Evolutionary conservation across 30 jellyfish, hydroid and myxozoan species (phyloP).

Genomic region (Hydractinia echinata): DNA sequence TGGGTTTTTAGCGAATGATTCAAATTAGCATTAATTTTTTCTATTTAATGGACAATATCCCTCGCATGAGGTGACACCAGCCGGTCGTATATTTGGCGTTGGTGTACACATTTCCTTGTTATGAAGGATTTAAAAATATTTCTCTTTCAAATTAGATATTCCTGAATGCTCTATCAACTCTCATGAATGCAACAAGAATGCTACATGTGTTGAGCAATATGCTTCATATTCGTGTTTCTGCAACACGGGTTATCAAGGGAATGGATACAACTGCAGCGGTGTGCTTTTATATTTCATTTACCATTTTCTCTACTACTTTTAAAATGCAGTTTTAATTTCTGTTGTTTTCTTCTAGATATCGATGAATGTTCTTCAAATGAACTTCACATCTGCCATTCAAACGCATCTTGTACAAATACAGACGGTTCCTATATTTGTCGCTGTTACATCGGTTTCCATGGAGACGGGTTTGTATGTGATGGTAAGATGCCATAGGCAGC

Average conservation of each 20-base stretch:
- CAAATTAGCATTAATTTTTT: too few species aligned
- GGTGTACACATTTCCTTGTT: background rate
- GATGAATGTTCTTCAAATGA: constrained; percentile 30
- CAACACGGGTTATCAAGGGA: constrained; percentile 50
- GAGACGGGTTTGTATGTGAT: constrained; percentile 56
- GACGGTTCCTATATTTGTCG: constrained; percentile 40
- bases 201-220: constrained; percentile 18
- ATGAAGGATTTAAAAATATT: background rate
- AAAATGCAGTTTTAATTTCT: background rate
- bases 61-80: too few species aligned
- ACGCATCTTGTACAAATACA: constrained; percentile 44
- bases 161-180: constrained; percentile 23
- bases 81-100: too few species aligned
- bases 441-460: constrained; percentile 46
- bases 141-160: constrained; percentile 7
- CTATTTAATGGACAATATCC: too few species aligned
- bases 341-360: constrained; percentile 23
- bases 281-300: background rate
- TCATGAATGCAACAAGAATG: constrained; percentile 33
- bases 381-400: constrained; percentile 7
- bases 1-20: too few species aligned
- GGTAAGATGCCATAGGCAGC: constrained; percentile 36
- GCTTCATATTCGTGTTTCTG: constrained; percentile 46
- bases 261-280: constrained; percentile 45
- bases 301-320: background rate